These are phyloP conservation scores for Schrankia costaestrigalis DNA, from an alignment of 2,888 invertebrate species.

Conservation along the genomic window DNA sequence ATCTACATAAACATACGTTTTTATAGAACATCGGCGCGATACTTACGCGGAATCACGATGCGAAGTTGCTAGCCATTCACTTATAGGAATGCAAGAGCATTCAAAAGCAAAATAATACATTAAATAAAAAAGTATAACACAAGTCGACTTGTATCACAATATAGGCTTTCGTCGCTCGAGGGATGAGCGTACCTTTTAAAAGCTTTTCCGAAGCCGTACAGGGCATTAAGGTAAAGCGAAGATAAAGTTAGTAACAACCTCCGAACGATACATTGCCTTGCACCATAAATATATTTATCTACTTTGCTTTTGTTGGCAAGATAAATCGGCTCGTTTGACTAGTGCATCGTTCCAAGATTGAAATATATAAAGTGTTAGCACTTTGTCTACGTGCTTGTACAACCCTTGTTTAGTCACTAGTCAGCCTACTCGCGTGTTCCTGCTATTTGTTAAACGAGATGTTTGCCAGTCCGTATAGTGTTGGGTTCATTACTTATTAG, in stretches of 20 bases:
- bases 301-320: conserved; percentile 67
- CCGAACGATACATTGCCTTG: conserved; percentile 55
- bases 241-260: conserved; percentile 66
- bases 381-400: conserved; percentile 44
- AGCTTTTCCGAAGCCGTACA: conserved; percentile 61
- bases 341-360: conserved; percentile 55
- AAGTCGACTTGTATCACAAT: conserved; percentile 40
- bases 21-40: conserved; percentile 25
- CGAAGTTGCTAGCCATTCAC: conserved; percentile 24
- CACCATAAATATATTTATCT: conserved; percentile 69
- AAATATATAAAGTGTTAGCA: conserved; percentile 53
- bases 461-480: too few relatives aligned
- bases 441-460: conserved; percentile 29
- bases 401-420: conserved; percentile 27
- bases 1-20: conserved; percentile 26
- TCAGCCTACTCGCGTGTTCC: conserved; percentile 26
- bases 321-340: conserved; percentile 66
- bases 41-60: conserved; percentile 23
- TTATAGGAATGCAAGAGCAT: conserved; percentile 31
- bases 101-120: conserved; percentile 26
- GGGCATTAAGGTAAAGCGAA: conserved; percentile 62
- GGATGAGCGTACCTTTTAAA: conserved; percentile 68
- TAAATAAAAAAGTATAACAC: conserved; percentile 35
- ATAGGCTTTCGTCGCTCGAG: conserved; percentile 55
- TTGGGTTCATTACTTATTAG: conserved; percentile 26